Percentiles rank a stretch among this genome's conserved stretches.
phyloP scores from a whole-genome alignment of 2,113 vertebrate genomes.

The Coptodon bakossiorum region DNA sequence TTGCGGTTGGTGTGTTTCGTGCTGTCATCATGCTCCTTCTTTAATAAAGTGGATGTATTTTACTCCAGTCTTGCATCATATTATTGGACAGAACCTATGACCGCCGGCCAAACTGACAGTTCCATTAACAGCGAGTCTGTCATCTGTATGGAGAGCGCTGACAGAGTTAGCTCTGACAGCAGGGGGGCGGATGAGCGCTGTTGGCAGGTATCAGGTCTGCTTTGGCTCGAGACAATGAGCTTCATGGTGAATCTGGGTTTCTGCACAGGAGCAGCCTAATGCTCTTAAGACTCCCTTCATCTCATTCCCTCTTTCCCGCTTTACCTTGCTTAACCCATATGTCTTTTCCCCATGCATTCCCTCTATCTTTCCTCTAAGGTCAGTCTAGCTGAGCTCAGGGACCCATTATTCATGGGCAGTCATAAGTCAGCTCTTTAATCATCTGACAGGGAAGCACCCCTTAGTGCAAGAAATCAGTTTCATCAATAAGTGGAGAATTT shows the following conservation, averaged over 20 bases:
- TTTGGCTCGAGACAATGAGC: slow-evolving; percentile 12
- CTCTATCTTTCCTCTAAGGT: background rate
- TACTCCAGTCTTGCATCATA: no score
- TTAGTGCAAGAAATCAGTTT: slow-evolving; percentile 5
- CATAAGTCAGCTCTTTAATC: slow-evolving; percentile 40
- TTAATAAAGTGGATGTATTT: no score
- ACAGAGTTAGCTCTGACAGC: background rate
- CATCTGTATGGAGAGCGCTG: background rate
- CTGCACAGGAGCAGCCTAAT: slow-evolving; percentile 6
- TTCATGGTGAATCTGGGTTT: background rate
- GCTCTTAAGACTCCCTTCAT: slow-evolving; percentile 25
- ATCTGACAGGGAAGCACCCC: background rate
- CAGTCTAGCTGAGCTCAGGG: background rate
- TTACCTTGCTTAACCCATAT: slow-evolving; percentile 12
- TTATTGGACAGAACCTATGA: no score
- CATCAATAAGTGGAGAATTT: slow-evolving; percentile 33
- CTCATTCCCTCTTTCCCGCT: slow-evolving; percentile 13
- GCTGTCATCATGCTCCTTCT: no score
- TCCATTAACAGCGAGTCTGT: background rate
- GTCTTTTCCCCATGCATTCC: background rate
- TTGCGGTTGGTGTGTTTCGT: no score
- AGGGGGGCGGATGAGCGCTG: background rate
- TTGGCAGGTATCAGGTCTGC: slow-evolving; percentile 34
- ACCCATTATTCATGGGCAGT: background rate
- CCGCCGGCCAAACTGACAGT: no score